A percentile compares a stretch with the other conserved stretches of the same genome.
These are phyloP conservation scores for Psittacula cyanocephala DNA, from an alignment of 2,113 vertebrate genomes.

Conservation along the genomic window DNA sequence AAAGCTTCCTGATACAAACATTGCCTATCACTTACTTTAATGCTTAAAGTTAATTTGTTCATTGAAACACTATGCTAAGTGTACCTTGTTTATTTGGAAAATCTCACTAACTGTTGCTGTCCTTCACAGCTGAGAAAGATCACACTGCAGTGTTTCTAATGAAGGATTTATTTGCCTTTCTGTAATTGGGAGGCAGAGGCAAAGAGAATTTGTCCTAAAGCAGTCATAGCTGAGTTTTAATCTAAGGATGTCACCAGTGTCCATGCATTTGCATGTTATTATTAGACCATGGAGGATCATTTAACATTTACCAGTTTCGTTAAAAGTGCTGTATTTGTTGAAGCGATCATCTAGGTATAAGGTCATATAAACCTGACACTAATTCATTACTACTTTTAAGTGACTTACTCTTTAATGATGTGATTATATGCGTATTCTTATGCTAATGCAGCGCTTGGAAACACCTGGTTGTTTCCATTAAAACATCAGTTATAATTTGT, in stretches of 20 bases:
- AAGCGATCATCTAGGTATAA: slow-evolving; percentile 19
- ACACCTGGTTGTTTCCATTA: slow-evolving; percentile 29
- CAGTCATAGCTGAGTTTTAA: slow-evolving; percentile 32
- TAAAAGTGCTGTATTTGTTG: slow-evolving; percentile 28
- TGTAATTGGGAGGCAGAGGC: neutral
- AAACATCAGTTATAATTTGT: neutral
- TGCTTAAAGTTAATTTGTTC: neutral
- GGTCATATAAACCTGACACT: slow-evolving; percentile 34
- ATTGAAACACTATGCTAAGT: neutral
- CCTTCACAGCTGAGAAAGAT: neutral
- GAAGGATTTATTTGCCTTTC: slow-evolving; percentile 32
- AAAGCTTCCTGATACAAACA: neutral
- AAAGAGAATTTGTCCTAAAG: slow-evolving; percentile 32
- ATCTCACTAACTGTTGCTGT: neutral
- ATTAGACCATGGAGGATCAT: slow-evolving; percentile 34
- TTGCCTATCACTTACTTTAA: neutral
- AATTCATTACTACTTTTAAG: slow-evolving; percentile 10
- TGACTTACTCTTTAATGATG: slow-evolving; percentile 9
- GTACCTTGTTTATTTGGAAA: neutral
- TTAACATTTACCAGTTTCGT: slow-evolving; percentile 41
- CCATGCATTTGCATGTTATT: slow-evolving; percentile 46
- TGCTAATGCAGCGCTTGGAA: slow-evolving; percentile 13
- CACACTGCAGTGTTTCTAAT: neutral
- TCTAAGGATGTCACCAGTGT: neutral
- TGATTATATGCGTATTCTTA: slow-evolving; percentile 2